Evolutionary conservation across 2,888 invertebrate species (phyloP), one percentile per base, ranked within the genome.

Genomic region (Ephialtes manifestator): DNA sequence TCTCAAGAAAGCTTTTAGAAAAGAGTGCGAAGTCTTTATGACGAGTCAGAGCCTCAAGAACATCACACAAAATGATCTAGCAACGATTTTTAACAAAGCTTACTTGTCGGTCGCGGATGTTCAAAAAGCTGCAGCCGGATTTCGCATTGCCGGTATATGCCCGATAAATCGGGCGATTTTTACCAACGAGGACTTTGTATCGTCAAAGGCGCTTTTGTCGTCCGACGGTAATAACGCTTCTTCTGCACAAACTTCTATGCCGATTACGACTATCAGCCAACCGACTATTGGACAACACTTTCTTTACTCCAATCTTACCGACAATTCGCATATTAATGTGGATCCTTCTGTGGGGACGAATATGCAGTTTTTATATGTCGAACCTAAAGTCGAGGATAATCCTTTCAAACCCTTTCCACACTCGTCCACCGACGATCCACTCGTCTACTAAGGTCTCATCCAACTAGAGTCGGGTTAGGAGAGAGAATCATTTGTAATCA

Each of bases 1-100:
- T 1, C 79, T 91, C 1, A 91, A 90, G 63, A 81, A 76, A 10
- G 86, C 88, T 0, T 89, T 88, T 46, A 85, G 81, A 63, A 81
- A 72, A 58, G 87, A 89, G 67, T 89, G 87, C 85, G 89, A 88
- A 65, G 24, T 39, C 1, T 82, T 65, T 51, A 82, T 85, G 85
- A 48, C 65, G 31, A 82, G 82, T 15, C 82, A 85, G 28, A 65
- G 82, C 1, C n/a, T 82, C n/a, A 86, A 78, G 31, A 87, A 81
- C 28, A 85, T 87, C n/a, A 88, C 87, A 43, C 83, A 85, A 24
- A 86, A 86, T 60, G 87, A 88, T 58, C 43, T 88, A 8, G 88
- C 88, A 1, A 65, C 79, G 28, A 77, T 88, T 39, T 85, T 88
- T 4, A 84, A 86, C 18, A 80, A 70, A 55, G 87, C 84, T 3